These are phyloP conservation scores for Cyphomyrus discorhynchus DNA, from an alignment of 2,113 vertebrate genomes.

Conservation along the genomic window DNA sequence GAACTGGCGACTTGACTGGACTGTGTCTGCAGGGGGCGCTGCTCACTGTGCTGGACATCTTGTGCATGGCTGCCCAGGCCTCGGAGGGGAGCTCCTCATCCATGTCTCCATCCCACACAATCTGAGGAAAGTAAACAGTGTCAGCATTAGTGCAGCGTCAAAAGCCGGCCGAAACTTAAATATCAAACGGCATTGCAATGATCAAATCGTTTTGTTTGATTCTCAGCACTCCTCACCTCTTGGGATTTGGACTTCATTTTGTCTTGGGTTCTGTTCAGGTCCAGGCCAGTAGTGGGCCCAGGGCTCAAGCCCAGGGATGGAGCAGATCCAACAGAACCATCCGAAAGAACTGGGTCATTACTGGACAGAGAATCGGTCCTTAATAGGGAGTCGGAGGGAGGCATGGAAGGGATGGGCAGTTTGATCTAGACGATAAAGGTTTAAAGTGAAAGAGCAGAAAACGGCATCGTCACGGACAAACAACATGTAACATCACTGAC, in stretches of 20 bases:
- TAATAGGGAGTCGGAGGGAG: slow-evolving; percentile 51
- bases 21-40: not conserved
- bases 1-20: not conserved
- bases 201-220: not conserved
- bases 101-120: slow-evolving; percentile 54
- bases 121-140: slow-evolving; percentile 32
- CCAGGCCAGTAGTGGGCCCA: slow-evolving; percentile 50
- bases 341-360: slow-evolving; percentile 56
- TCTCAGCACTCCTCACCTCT: slow-evolving; percentile 54
- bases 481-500: not conserved
- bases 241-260: slow-evolving; percentile 70
- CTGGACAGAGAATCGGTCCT: slow-evolving; percentile 59
- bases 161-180: not conserved
- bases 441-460: not conserved
- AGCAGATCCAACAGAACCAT: slow-evolving; percentile 57
- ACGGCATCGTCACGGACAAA: not conserved
- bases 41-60: slow-evolving; percentile 57
- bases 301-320: slow-evolving; percentile 62
- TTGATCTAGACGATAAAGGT: slow-evolving; percentile 47
- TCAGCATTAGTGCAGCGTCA: not conserved
- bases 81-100: slow-evolving; percentile 55
- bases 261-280: slow-evolving; percentile 66
- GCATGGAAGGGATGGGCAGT: slow-evolving; percentile 45
- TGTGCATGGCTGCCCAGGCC: slow-evolving; percentile 55
- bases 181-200: not conserved